Conservation (phyloP, 2,888 invertebrate genomes). For the Syrphus vitripennis region DNA sequence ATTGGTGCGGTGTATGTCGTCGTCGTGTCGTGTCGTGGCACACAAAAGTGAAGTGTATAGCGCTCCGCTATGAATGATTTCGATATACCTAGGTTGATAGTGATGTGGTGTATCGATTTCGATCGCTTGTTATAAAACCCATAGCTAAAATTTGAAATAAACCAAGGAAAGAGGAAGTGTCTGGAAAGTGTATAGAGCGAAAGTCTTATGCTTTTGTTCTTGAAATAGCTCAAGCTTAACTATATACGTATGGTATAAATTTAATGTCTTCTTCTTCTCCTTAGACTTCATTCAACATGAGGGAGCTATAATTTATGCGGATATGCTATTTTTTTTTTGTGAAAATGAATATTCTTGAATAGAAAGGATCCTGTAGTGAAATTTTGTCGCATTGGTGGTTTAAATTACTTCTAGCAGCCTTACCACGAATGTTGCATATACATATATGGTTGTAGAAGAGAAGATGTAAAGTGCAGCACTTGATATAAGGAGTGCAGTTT, state of each 20-base stretch:
- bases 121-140: constrained; percentile 15
- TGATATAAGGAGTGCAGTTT: background rate
- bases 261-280: background rate
- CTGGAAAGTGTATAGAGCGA: constrained; percentile 8
- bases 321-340: background rate
- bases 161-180: background rate
- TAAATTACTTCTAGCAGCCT: no score
- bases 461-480: background rate
- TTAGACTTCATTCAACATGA: constrained; percentile 1
- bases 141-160: background rate
- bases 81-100: background rate
- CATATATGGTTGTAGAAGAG: background rate
- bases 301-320: constrained; percentile 45
- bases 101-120: constrained; percentile 54
- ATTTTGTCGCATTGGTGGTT: background rate
- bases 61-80: background rate
- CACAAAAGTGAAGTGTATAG: constrained; percentile 25
- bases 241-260: background rate
- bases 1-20: background rate
- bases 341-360: constrained; percentile 19
- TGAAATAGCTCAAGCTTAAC: background rate
- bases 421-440: background rate
- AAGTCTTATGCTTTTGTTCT: constrained; percentile 35
- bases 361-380: background rate
- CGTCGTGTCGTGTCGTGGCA: background rate